Conservation (phyloP, 2,888 invertebrate genomes). For the Leptothorax acervorum region DNA sequence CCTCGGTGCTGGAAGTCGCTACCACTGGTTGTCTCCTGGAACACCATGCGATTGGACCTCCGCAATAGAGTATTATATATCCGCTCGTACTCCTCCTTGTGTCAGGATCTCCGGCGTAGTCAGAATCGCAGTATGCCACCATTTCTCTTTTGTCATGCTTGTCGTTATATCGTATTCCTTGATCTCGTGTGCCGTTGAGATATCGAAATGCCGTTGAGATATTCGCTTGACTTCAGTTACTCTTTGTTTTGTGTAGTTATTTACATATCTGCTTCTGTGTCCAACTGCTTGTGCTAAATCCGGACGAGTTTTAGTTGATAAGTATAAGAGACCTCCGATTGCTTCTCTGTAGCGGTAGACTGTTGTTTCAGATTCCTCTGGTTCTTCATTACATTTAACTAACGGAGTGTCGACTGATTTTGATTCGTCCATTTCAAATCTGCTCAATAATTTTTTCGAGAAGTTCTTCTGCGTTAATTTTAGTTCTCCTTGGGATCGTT, state of each 20-base stretch:
- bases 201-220: constrained; percentile 36
- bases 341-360: constrained; percentile 19
- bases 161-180: constrained; percentile 10
- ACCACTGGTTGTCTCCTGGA: constrained; percentile 20
- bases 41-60: constrained; percentile 33
- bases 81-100: constrained; percentile 34
- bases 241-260: background rate
- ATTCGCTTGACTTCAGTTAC: background rate
- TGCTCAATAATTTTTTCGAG: constrained; percentile 56
- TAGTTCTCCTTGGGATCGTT: background rate
- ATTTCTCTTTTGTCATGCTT: background rate
- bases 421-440: constrained; percentile 56
- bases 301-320: constrained; percentile 8
- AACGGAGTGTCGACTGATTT: constrained; percentile 46
- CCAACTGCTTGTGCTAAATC: constrained; percentile 25
- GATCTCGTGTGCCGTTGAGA: background rate
- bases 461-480: constrained; percentile 53
- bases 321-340: constrained; percentile 28
- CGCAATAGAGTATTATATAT: constrained; percentile 13
- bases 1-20: background rate
- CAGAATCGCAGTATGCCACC: constrained; percentile 31
- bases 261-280: background rate
- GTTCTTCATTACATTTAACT: constrained; percentile 31
- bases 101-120: constrained; percentile 29
- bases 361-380: background rate